Percentiles rank a stretch among this genome's conserved stretches.
phyloP scores from a whole-genome alignment of 2,113 vertebrate species.

The Callionymus lyra region DNA sequence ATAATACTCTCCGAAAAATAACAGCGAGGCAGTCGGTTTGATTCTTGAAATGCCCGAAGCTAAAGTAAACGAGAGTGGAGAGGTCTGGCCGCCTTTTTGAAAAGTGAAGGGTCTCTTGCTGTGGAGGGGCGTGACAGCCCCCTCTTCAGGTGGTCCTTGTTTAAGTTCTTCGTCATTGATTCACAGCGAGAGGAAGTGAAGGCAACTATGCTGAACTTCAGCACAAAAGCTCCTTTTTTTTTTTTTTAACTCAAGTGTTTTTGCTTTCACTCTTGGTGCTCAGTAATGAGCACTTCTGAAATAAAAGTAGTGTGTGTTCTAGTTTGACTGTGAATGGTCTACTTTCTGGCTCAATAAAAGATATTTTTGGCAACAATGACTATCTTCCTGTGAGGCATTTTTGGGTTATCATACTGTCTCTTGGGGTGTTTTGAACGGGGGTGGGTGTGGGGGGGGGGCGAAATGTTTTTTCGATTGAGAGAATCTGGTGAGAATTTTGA shows the following conservation, averaged over 20 bases:
- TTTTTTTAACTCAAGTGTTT: conserved; percentile 44
- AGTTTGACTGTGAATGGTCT: conserved; percentile 43
- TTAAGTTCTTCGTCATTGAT: conserved; percentile 50
- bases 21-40: conserved; percentile 50
- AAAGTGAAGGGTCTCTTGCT: conserved; percentile 23
- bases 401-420: too few relatives aligned
- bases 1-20: conserved; percentile 52
- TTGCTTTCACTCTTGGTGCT: conserved; percentile 55
- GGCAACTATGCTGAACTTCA: conserved; percentile 62
- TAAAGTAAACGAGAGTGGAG: conserved; percentile 43
- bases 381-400: conserved; percentile 59
- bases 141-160: conserved; percentile 30
- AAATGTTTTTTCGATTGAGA: too few relatives aligned
- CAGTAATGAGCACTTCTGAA: conserved; percentile 66
- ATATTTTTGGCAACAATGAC: conserved; percentile 73
- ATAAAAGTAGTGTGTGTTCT: conserved; percentile 30
- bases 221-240: conserved; percentile 49
- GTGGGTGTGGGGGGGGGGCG: too few relatives aligned
- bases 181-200: conserved; percentile 56
- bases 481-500: too few relatives aligned
- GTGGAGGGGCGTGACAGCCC: conserved; percentile 16
- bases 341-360: conserved; percentile 69
- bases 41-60: conserved; percentile 41
- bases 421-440: too few relatives aligned
- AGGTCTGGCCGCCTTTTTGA: conserved; percentile 35